Evolutionary conservation across 2,797 vertebrate species (phyloP).

Genomic region (Chelidonichthys spinosus): DNA sequence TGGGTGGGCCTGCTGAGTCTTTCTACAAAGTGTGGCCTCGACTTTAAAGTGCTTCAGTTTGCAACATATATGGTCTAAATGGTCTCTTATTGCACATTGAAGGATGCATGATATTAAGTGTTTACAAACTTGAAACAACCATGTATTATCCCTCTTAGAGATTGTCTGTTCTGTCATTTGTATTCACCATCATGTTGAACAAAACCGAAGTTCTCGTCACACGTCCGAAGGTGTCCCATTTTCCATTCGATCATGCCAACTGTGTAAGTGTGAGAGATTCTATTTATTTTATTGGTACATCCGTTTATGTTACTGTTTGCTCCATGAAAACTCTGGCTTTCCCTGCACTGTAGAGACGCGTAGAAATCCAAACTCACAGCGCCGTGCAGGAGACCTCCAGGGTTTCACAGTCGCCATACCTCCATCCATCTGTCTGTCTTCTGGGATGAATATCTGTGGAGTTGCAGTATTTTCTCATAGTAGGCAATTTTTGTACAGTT

Average conservation of each 20-base stretch:
- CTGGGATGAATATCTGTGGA: conserved; percentile 79
- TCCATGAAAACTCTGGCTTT: conserved; percentile 63
- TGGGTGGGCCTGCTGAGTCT: conserved; percentile 51
- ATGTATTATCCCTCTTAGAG: conserved; percentile 77
- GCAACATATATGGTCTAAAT: conserved; percentile 78
- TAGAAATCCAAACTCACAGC: conserved; percentile 29
- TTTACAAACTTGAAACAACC: conserved; percentile 86
- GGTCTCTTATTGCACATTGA: conserved; percentile 83
- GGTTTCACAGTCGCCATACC: conserved; percentile 62
- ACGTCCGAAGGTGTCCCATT: conserved; percentile 47
- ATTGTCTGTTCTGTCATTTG: conserved; percentile 74
- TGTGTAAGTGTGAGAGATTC: conserved; percentile 59
- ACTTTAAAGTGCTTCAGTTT: conserved; percentile 77
- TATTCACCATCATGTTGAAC: conserved; percentile 76
- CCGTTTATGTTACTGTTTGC: conserved; percentile 62
- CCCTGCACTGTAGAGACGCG: conserved; percentile 55
- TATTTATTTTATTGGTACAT: conserved; percentile 67
- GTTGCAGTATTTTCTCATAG: conserved; percentile 83
- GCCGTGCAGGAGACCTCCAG: conserved; percentile 53
- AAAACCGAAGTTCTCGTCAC: conserved; percentile 59
- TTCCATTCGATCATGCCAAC: conserved; percentile 58
- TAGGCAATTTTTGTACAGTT: conserved; percentile 83
- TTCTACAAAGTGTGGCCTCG: conserved; percentile 69
- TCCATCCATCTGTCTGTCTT: conserved; percentile 76
- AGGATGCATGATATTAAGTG: conserved; percentile 86